phyloP scores from a whole-genome alignment of 2,797 vertebrate species.

The Pseudochirops corinnae region DNA sequence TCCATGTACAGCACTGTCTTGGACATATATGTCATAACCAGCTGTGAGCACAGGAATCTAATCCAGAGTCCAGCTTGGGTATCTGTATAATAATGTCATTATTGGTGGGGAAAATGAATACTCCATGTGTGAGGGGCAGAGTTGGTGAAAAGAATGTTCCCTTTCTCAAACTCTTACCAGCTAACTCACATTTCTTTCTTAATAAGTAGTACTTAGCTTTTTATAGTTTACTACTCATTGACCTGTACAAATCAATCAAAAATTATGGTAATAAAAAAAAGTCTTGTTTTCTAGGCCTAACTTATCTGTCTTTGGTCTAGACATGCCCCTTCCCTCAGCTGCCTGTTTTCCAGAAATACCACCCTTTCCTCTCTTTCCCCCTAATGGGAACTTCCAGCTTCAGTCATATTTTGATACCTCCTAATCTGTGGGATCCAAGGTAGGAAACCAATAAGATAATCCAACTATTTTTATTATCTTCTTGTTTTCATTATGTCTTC shows the following conservation, averaged over 20 bases:
- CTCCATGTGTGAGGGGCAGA: not conserved
- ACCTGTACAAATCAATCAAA: not conserved
- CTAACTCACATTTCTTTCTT: not conserved
- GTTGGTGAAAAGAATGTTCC: not conserved
- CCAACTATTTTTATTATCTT: not conserved
- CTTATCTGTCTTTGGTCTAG: not conserved
- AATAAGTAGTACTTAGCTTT: conserved; percentile 15
- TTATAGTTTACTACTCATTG: conserved; percentile 16
- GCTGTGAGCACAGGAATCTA: not conserved
- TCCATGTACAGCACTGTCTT: not conserved
- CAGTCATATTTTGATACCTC: not conserved
- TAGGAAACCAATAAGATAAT: not conserved
- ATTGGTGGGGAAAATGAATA: not conserved
- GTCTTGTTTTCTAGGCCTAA: not conserved
- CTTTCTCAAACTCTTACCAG: conserved; percentile 9
- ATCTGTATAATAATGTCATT: not conserved
- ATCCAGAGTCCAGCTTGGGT: not conserved
- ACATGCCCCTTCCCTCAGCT: not conserved
- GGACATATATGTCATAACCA: not conserved
- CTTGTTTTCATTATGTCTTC: not conserved
- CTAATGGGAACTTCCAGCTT: not conserved
- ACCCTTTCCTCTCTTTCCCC: not conserved
- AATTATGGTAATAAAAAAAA: not conserved
- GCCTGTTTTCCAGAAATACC: not conserved
- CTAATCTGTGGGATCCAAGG: not conserved